Percentiles rank a stretch among this genome's conserved stretches.
Evolutionary conservation across 2,113 vertebrate genomes (phyloP).

Genomic region (Clarias magur): DNA sequence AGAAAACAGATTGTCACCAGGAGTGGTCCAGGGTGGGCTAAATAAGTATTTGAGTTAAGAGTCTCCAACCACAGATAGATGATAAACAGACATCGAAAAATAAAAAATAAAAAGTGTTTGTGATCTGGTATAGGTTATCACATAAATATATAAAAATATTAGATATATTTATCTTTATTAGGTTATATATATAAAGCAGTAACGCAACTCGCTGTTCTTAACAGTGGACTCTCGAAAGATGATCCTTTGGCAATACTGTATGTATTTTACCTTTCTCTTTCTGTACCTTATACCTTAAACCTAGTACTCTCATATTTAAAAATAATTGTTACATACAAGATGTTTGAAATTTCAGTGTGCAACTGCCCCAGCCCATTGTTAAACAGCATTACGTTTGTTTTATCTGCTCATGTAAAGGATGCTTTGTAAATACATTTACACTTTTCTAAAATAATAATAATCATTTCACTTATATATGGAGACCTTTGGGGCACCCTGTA

Average conservation of each 20-base stretch:
- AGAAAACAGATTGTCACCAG: background rate
- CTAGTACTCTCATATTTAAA: background rate
- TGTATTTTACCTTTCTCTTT: background rate
- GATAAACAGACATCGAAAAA: background rate
- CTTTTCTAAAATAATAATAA: too few species aligned
- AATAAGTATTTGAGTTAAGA: background rate
- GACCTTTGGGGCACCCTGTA: background rate
- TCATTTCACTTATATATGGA: too few species aligned
- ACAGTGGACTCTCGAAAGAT: background rate
- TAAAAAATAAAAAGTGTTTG: background rate
- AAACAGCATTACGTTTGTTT: background rate
- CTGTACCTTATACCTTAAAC: background rate
- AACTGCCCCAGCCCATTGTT: background rate
- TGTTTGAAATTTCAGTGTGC: background rate
- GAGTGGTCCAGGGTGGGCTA: background rate
- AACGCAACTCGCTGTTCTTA: background rate
- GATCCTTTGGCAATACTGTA: background rate
- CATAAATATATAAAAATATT: background rate
- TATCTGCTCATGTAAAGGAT: too few species aligned
- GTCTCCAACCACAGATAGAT: background rate
- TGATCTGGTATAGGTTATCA: too few species aligned
- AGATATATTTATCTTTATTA: too few species aligned
- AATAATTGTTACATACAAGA: background rate
- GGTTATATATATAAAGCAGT: background rate
- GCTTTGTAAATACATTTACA: too few species aligned